Conservation (phyloP, 2,888 invertebrate genomes). For the Trissoscelio sp. region DNA sequence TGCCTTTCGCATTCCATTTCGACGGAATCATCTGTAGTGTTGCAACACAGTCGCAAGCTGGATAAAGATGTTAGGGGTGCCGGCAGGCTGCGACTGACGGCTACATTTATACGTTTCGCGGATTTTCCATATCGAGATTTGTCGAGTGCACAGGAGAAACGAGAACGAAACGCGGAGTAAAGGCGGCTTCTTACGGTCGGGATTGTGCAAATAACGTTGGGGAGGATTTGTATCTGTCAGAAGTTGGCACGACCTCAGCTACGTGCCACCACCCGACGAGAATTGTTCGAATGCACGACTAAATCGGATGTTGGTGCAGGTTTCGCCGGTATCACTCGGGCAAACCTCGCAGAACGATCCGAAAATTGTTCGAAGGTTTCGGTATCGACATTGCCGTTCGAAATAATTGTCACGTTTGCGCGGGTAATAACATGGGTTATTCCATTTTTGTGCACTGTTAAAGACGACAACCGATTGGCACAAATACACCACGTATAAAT, state of each 20-base stretch:
- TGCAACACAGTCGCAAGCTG: conserved; percentile 66
- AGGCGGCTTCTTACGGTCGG: conserved; percentile 70
- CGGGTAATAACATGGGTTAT: not conserved
- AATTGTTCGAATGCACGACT: conserved; percentile 73
- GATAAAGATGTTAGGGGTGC: conserved; percentile 77
- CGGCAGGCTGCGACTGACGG: conserved; percentile 81
- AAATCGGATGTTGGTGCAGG: conserved; percentile 71
- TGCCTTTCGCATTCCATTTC: conserved; percentile 56
- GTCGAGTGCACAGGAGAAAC: conserved; percentile 75
- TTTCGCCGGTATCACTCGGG: not conserved
- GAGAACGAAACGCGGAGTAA: conserved; percentile 27
- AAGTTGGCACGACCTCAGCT: conserved; percentile 76
- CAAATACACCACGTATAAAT: conserved; percentile 26
- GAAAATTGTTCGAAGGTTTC: conserved; percentile 13
- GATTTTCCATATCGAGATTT: conserved; percentile 82
- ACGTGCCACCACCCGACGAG: conserved; percentile 68
- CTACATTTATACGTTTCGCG: conserved; percentile 82
- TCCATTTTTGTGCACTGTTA: not conserved
- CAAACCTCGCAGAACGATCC: not conserved
- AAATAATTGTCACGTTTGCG: conserved; percentile 46
- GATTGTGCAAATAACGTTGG: conserved; percentile 78
- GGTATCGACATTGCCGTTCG: not conserved
- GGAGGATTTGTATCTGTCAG: conserved; percentile 80
- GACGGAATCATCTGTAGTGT: conserved; percentile 62
- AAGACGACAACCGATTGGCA: conserved; percentile 29